Evolutionary conservation across 2,888 invertebrate genomes (phyloP).

Genomic region (Ariolimax columbianus): DNA sequence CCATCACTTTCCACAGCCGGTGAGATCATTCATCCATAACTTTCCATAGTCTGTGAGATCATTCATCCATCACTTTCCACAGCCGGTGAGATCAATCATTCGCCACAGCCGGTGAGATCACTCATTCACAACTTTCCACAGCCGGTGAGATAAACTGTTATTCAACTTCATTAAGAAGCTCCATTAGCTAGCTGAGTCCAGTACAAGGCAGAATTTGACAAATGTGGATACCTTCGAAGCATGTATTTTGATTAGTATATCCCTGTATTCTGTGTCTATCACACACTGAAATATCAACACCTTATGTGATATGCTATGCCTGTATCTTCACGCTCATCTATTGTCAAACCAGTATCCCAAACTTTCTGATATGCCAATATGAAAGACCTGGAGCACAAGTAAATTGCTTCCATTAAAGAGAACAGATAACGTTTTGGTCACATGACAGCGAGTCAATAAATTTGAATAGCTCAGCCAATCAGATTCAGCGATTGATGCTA

Average conservation of each 20-base stretch:
- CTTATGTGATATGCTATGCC: background rate
- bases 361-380: background rate
- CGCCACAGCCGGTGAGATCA: too few species aligned
- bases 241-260: too few species aligned
- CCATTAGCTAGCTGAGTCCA: background rate
- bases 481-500: constrained; percentile 25
- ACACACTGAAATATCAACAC: background rate
- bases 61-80: too few species aligned
- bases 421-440: background rate
- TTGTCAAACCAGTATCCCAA: background rate
- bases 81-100: too few species aligned
- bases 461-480: background rate
- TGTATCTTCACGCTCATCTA: background rate
- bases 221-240: background rate
- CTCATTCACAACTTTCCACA: background rate
- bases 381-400: constrained; percentile 15
- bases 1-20: too few species aligned
- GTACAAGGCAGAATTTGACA: background rate
- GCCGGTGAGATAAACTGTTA: background rate
- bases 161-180: background rate
- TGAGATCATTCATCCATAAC: too few species aligned
- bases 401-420: background rate
- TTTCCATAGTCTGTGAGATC: too few species aligned
- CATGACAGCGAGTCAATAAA: constrained; percentile 6
- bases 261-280: background rate